Evolutionary conservation across 2,888 invertebrate species (phyloP), one percentile per base, ranked within the genome.

Genomic region (Heliconius hortense): DNA sequence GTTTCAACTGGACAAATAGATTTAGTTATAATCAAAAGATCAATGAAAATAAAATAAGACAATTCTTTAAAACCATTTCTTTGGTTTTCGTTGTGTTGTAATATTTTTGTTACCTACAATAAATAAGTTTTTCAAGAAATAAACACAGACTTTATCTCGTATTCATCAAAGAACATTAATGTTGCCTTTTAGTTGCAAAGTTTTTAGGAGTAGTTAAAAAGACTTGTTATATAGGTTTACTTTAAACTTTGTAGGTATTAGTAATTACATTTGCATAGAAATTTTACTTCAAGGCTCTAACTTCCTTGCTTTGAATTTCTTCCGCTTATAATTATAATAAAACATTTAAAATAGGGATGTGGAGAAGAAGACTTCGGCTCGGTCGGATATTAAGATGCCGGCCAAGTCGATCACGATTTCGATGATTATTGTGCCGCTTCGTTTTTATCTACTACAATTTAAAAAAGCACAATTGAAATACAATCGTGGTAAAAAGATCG

Each of bases 231-330:
- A 68, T 68, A 53, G 48, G 21, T 53, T 53, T 13, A n/a, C 28
- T 68, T 26, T 53, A 48, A 68, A 26, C 48, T 68, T 68, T n/a
- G 35, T 31, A 67, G 48, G 1, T 18, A 48, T 26, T 26, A 48
- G 26, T 4, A 28, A 28, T 68, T 68, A 2, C 28, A 53, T 68
- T 68, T 53, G 53, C 53, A 68, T 53, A 68, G 35, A 28, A 68
- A 28, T 48, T 53, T 28, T 53, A 53, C 18, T 28, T 53, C 53
- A 68, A 31, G 21, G 48, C 21, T 26, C 26, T 68, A 2, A n/a
- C 26, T 21, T 67, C 28, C 43, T 43, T n/a, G 24, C 48, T 10
- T 48, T 28, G 26, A 68, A 68, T 26, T 48, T 48, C 39, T 64
- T 15, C n/a, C 24, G 15, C n/a, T 21, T 39, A 24, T 24, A 39